Evolutionary conservation across 2,797 vertebrate genomes (phyloP).

Genomic region (Brachyrhaphis roseni): DNA sequence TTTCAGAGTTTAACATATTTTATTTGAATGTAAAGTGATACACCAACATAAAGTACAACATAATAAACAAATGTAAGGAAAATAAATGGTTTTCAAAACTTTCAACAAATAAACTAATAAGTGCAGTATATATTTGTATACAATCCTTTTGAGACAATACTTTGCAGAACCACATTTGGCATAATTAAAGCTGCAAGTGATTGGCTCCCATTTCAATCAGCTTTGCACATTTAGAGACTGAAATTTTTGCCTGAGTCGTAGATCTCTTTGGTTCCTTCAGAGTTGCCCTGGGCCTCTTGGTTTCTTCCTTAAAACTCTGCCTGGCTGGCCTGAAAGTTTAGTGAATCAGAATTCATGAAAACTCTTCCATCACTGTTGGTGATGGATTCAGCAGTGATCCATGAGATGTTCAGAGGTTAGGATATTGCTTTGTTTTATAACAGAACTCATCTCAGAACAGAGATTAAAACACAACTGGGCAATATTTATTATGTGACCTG

Average conservation of each 20-base stretch:
- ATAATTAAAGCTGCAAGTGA: background rate
- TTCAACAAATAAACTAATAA: background rate
- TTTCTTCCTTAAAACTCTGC: background rate
- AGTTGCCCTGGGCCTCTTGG: background rate
- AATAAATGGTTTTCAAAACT: background rate
- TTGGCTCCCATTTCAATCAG: background rate
- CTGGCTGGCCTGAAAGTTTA: background rate
- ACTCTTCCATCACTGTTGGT: background rate
- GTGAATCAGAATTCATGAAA: too few species aligned
- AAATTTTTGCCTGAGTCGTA: background rate
- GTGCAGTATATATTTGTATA: background rate
- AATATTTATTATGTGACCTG: background rate
- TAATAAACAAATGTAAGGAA: background rate
- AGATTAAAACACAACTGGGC: background rate
- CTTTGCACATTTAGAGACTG: background rate
- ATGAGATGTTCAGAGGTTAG: background rate
- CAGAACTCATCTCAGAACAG: background rate
- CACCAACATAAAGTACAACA: background rate
- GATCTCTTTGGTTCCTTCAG: background rate
- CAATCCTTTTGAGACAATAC: background rate
- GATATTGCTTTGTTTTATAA: background rate
- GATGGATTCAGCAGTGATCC: background rate
- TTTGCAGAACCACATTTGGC: background rate
- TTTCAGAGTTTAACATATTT: background rate
- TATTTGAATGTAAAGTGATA: background rate